Evolutionary conservation across 53 echinoderm and acorn worm species (phyloP), one percentile per base, ranked within the genome.

Genomic region (Luidia sarsii): DNA sequence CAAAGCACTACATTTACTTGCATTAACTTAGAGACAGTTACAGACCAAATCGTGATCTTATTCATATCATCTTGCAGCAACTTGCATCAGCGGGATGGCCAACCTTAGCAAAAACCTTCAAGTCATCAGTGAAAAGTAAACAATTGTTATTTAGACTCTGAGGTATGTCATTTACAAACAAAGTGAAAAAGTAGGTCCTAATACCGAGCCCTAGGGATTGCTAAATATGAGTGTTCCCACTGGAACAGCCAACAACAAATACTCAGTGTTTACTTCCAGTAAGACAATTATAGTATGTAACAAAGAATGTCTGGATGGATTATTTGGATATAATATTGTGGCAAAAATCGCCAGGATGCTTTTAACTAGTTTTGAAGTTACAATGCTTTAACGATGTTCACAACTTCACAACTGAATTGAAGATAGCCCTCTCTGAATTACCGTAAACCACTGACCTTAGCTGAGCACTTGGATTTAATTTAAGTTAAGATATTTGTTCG

Each of bases 361-460:
- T 62, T 62, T 62, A 16, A 62, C 32, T 32, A 62, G 10, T 62
- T n/a, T n/a, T n/a, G n/a, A n/a, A n/a, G n/a, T n/a, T n/a, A n/a
- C n/a, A n/a, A n/a, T n/a, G n/a, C n/a, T n/a, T n/a, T n/a, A n/a
- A n/a, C n/a, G n/a, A n/a, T n/a, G n/a, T n/a, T n/a, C n/a, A n/a
- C n/a, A n/a, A n/a, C n/a, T n/a, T n/a, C n/a, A n/a, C n/a, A n/a
- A n/a, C n/a, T n/a, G n/a, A n/a, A n/a, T n/a, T n/a, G n/a, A n/a
- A n/a, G n/a, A n/a, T n/a, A n/a, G n/a, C n/a, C n/a, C n/a, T n/a
- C n/a, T n/a, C n/a, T n/a, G n/a, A n/a, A n/a, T n/a, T n/a, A n/a
- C n/a, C n/a, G n/a, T n/a, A n/a, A n/a, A n/a, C n/a, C n/a, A n/a
- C n/a, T n/a, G n/a, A n/a, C n/a, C n/a, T n/a, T n/a, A n/a, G n/a